Evolutionary conservation across 1,140 invertebrate genomes (phyloP).

Genomic region (Polypedilum pembai): DNA sequence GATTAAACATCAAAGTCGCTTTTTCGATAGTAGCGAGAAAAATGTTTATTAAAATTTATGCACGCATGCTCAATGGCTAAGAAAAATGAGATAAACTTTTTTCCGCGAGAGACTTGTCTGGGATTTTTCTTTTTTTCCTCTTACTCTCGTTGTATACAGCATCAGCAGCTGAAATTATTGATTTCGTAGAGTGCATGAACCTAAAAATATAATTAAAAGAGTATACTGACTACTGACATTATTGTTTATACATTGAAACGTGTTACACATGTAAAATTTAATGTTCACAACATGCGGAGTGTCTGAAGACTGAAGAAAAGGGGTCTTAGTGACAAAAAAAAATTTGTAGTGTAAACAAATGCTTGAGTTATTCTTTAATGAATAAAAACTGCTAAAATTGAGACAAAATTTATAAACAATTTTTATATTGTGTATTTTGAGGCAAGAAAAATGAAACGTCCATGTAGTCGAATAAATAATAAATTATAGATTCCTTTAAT

Average conservation of each 20-base stretch:
- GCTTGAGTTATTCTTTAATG: neutral
- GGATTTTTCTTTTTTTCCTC: neutral
- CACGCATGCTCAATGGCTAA: conserved; percentile 5
- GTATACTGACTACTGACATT: neutral
- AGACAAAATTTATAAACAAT: conserved; percentile 12
- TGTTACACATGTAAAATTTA: conserved; percentile 6
- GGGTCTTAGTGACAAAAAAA: neutral
- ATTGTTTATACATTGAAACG: conserved; percentile 2
- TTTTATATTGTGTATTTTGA: neutral
- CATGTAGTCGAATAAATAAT: no score
- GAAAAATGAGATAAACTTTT: neutral
- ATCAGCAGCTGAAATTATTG: conserved; percentile 8
- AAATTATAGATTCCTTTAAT: no score
- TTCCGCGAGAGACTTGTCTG: neutral
- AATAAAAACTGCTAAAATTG: neutral
- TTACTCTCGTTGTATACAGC: neutral
- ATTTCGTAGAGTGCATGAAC: neutral
- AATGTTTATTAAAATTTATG: conserved; percentile 11
- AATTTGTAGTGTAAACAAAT: neutral
- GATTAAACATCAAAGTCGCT: conserved; percentile 23
- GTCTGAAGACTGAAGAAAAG: neutral
- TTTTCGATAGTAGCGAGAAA: neutral
- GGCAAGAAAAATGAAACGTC: no score
- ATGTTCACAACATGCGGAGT: neutral
- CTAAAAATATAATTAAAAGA: conserved; percentile 15